phyloP scores from a whole-genome alignment of 2,888 invertebrate genomes.

The Pristionchus entomophagus region DNA sequence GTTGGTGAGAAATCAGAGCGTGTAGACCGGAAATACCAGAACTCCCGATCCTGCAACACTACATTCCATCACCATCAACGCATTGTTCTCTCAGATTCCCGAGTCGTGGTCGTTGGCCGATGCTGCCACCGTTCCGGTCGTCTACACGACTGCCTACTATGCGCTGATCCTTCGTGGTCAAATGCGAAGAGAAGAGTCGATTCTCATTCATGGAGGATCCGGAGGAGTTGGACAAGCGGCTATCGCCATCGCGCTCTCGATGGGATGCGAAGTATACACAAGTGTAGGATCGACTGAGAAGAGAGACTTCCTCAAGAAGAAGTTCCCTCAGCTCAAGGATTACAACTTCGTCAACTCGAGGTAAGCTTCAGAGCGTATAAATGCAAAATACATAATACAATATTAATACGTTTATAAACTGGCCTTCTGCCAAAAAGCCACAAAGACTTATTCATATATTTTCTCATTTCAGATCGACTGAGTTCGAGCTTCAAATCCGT shows the following conservation, averaged over 20 bases:
- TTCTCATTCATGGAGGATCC: slow-evolving; percentile 76
- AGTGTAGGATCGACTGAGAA: slow-evolving; percentile 83
- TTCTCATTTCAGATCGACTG: slow-evolving; percentile 84
- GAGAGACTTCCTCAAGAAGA: slow-evolving; percentile 86
- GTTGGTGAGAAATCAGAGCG: too few species aligned
- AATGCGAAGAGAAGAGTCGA: slow-evolving; percentile 66
- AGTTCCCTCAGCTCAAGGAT: slow-evolving; percentile 88
- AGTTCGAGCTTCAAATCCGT: slow-evolving; percentile 91
- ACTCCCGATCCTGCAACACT: too few species aligned
- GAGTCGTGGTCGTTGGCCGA: slow-evolving; percentile 78
- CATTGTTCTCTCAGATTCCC: slow-evolving; percentile 67
- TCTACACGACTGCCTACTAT: slow-evolving; percentile 82
- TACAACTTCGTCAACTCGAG: slow-evolving; percentile 70
- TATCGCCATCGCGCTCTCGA: slow-evolving; percentile 90
- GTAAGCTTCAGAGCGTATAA: background rate
- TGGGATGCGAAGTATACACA: slow-evolving; percentile 87
- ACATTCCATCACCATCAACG: too few species aligned
- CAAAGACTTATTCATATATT: too few species aligned
- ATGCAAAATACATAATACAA: too few species aligned
- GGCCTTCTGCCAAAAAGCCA: too few species aligned
- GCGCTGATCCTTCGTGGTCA: slow-evolving; percentile 90
- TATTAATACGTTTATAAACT: too few species aligned
- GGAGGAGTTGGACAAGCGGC: slow-evolving; percentile 88
- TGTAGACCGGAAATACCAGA: too few species aligned
- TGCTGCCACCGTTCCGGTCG: slow-evolving; percentile 76